Percentiles rank a stretch among this genome's conserved stretches.
Evolutionary conservation across 2,888 invertebrate genomes (phyloP).

Genomic region (Andrena haemorrhoa): DNA sequence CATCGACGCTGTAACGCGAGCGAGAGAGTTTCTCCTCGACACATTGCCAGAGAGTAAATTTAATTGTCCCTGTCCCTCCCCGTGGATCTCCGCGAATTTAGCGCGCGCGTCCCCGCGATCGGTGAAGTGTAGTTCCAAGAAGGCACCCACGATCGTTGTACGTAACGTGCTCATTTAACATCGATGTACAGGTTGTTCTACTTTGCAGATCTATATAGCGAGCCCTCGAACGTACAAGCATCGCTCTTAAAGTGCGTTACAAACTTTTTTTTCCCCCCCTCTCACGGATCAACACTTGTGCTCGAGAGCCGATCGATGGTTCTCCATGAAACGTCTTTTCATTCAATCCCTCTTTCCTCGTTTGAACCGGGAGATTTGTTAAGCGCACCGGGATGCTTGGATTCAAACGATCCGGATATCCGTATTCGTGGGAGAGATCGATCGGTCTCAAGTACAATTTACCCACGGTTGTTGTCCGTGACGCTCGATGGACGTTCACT

Average conservation of each 20-base stretch:
- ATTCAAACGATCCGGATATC: neutral
- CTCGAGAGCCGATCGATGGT: constrained; percentile 50
- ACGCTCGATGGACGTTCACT: constrained; percentile 55
- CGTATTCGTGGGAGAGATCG: constrained; percentile 6
- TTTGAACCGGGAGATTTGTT: neutral
- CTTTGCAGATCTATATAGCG: constrained; percentile 53
- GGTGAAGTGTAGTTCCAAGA: constrained; percentile 41
- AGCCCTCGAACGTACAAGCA: constrained; percentile 59
- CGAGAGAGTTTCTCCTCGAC: constrained; percentile 7
- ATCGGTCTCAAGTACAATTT: constrained; percentile 29
- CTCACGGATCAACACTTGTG: constrained; percentile 43
- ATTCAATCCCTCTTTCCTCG: neutral
- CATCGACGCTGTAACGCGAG: constrained; percentile 49
- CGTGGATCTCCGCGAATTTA: constrained; percentile 22
- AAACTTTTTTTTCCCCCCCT: constrained; percentile 18
- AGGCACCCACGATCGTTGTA: constrained; percentile 40
- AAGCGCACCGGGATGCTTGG: neutral
- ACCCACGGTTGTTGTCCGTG: constrained; percentile 46
- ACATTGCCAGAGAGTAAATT: constrained; percentile 5
- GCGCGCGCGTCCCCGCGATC: too few species aligned
- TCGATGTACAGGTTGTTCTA: constrained; percentile 59
- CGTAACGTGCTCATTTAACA: constrained; percentile 47
- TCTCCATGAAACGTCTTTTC: neutral
- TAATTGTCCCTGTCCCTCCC: neutral
- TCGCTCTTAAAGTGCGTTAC: constrained; percentile 57